Conservation (phyloP, 2,888 invertebrate genomes). For the Cynaeus angustus region DNA sequence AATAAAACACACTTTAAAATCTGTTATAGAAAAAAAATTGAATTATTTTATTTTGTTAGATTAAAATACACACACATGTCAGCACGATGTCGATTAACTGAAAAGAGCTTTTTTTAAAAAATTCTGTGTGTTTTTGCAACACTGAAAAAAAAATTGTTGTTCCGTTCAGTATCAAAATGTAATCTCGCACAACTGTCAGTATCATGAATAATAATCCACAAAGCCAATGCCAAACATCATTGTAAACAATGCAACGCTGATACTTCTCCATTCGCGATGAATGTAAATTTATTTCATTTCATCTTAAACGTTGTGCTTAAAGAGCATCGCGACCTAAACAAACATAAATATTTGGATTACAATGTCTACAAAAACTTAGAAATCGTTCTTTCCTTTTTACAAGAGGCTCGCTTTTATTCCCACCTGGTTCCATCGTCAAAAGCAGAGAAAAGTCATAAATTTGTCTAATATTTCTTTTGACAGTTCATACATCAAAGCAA, state of each 20-base stretch:
- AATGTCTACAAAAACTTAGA: background rate
- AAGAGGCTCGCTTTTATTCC: background rate
- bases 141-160: too few relatives aligned
- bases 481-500: constrained; percentile 25
- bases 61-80: too few relatives aligned
- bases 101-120: too few relatives aligned
- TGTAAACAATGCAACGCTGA: background rate
- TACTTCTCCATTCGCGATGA: background rate
- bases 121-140: too few relatives aligned
- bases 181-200: background rate
- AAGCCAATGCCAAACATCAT: background rate
- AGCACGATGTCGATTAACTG: too few relatives aligned
- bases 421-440: constrained; percentile 9
- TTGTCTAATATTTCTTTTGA: constrained; percentile 14
- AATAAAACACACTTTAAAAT: too few relatives aligned
- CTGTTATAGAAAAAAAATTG: too few relatives aligned
- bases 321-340: background rate
- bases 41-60: too few relatives aligned
- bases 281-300: background rate
- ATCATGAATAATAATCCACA: constrained; percentile 4
- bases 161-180: too few relatives aligned
- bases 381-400: background rate
- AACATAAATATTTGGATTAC: constrained; percentile 4
- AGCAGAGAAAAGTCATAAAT: constrained; percentile 5
- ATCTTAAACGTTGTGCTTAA: background rate